Base-by-base conservation (phyloP, 2,888 invertebrate species). In the Tachina lurida region DNA sequence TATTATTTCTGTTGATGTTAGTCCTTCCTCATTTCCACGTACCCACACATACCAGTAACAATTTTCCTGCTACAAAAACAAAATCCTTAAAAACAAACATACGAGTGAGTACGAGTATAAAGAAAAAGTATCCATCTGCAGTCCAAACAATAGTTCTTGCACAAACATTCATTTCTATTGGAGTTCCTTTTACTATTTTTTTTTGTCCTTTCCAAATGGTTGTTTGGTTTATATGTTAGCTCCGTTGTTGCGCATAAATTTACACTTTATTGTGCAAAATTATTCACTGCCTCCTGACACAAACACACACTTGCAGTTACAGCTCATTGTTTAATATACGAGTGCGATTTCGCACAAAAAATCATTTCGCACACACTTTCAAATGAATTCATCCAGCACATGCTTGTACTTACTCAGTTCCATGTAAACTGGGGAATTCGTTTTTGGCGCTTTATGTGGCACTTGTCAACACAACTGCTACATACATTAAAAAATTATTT, bases 341-440 rank as follows among this genome's bases (percentile, higher is more conserved):
- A 65, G 81, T 63, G 45, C 43, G 65, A 65, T 78, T 43, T 71
- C 80, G 54, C 54, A 83, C 43, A 83, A 54, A 87, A 73, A 65
- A 71, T n/a, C 45, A 71, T 68, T 45, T 41, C 58, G 54, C 3
- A 43, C 45, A 63, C 49, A 67, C 10, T 17, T 39, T 43, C 12
- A 39, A 60, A 49, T 10, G 31, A 58, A 31, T 45, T 71, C 58
- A 58, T 70, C 19, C 17, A 17, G 17, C 31, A 73, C 47, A 73
- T 9, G 58, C 7, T 41, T 31, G 17, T 17, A 62, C 47, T 62
- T 13, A 65, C 7, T 41, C 31, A 52, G 10, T 47, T 58, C 22
- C 88, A 89, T 89, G 88, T 13, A 89, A 89, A 89, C 88, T 89
- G 89, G 88, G 88, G 89, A 89, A 89, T 89, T 88, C 87, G 88